Evolutionary conservation across 2,888 invertebrate genomes (phyloP), one percentile per base, ranked within the genome.

Genomic region (Cerceris ruficornis): DNA sequence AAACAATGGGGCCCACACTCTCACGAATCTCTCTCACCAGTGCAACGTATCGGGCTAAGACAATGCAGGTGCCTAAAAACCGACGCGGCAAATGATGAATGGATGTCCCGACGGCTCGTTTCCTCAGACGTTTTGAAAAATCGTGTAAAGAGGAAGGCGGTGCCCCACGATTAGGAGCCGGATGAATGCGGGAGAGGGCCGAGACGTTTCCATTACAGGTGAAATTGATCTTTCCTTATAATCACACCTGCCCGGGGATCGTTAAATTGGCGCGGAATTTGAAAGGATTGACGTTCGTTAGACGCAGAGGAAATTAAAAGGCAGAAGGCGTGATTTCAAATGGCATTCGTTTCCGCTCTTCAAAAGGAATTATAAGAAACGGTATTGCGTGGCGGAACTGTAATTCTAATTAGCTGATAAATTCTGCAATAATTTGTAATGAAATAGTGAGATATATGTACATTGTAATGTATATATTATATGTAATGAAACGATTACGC

Each of bases 71-170:
- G 81, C 77, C 80, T 72, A 58, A 46, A 78, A 70, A 50, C 49
- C 28, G 80, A 46, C 77, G 43, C 49, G 59, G 57, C 61, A 28
- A 28, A 52, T 86, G 84, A 80, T 80, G 75, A 79, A 86, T 83
- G 75, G 62, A 14, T 42, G 54, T 39, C 50, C 64, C 28, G 78
- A 66, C 59, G 55, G 70, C 65, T 77, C 68, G 72, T 80, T 76
- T 74, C 66, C 46, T 43, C 60, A 72, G 46, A 75, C 60, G 64
- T 73, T 83, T 83, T 81, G 86, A 89, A 79, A 83, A 86, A 87
- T 88, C 84, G 83, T 81, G 84, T 86, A 84, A 87, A 79, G 75
- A 73, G 76, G 61, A 15, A 81, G 88, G 88, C 88, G 88, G 83
- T 86, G 69, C 86, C 75, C 70, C 60, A 67, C 81, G 76, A 83